Base-by-base conservation (phyloP, 2,797 vertebrate genomes). In the Agapornis canus region DNA sequence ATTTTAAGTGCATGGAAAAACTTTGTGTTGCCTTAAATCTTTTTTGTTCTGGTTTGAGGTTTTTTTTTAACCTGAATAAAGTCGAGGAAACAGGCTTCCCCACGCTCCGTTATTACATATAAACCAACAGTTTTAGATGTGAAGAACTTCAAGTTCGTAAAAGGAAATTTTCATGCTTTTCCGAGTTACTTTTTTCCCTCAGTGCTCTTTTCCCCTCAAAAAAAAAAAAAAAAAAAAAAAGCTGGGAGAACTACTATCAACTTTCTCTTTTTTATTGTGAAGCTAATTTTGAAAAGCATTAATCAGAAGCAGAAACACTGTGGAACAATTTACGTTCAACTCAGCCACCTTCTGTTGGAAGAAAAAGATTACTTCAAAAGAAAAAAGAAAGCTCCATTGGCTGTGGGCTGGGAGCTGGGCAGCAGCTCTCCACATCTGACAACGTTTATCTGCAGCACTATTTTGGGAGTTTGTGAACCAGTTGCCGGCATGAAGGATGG, bases 261-360 rank as follows among this genome's bases (percentile, higher is more conserved):
- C 42, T 82, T 82, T 13, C 31, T 78, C 10, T 9, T 75, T 26
- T 79, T 59, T 64, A 42, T 48, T 27, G 10, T 29, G 18, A 72
- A 51, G 17, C 2, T n/a, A n/a, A 57, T 86, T 89, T 68, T 23
- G 43, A 47, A 87, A 76, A 51, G 4, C 5, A 13, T 25, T 56
- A 63, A 48, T 51, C 26, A 43, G 51, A 60, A 68, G 22, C 2
- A 18, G 8, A 93, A 95, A 60, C 19, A 3, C 6, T 0, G 14
- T 1, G 4, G 39, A 48, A 29, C 4, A 40, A 16, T 0, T 0
- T 4, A 1, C 4, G 0, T 18, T 73, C 27, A 73, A 16, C 25
- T 39, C 32, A 49, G 20, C 4, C 1, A 0, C 23, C 1, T 63
- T 42, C 61, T 64, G 7, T 6, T 2, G 2, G 2, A 29, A 26